phyloP scores from a whole-genome alignment of 2,888 invertebrate genomes.

The Clostera curtula region DNA sequence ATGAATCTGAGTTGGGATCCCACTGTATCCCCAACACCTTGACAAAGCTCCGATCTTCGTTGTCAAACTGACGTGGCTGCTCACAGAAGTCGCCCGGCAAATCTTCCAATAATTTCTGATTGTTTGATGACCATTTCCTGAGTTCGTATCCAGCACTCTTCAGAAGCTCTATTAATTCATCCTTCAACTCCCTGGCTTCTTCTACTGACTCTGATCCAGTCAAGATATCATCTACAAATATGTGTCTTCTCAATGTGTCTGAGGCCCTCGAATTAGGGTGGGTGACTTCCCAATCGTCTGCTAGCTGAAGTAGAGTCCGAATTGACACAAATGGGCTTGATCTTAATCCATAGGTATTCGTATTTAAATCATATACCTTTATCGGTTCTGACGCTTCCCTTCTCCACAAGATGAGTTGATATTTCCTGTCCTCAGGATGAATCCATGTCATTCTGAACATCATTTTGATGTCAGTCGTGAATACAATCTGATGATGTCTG shows the following conservation, averaged over 20 bases:
- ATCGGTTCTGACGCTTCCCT: too few relatives aligned
- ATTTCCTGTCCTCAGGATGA: neutral
- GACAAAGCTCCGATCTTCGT: neutral
- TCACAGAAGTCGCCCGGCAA: neutral
- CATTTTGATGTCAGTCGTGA: neutral
- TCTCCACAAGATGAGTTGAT: too few relatives aligned
- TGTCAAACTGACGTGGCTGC: neutral
- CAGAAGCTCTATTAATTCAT: conserved; percentile 1
- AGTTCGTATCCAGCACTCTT: conserved; percentile 1
- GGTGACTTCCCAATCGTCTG: too few relatives aligned
- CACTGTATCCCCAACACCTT: neutral
- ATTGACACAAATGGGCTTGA: too few relatives aligned
- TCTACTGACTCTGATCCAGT: neutral
- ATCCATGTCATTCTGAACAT: neutral
- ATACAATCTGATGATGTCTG: neutral
- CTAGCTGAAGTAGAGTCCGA: too few relatives aligned
- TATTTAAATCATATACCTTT: too few relatives aligned
- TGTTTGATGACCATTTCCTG: conserved; percentile 6
- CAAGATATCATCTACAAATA: too few relatives aligned
- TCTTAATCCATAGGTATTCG: too few relatives aligned
- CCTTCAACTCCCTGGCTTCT: neutral
- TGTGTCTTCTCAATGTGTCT: too few relatives aligned
- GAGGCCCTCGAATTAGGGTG: too few relatives aligned
- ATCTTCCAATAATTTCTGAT: neutral
- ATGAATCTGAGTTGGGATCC: neutral